These are phyloP conservation scores for Chrysogorgia sp. DNA, from an alignment of 92 coral and sea anemone species.

Conservation along the genomic window DNA sequence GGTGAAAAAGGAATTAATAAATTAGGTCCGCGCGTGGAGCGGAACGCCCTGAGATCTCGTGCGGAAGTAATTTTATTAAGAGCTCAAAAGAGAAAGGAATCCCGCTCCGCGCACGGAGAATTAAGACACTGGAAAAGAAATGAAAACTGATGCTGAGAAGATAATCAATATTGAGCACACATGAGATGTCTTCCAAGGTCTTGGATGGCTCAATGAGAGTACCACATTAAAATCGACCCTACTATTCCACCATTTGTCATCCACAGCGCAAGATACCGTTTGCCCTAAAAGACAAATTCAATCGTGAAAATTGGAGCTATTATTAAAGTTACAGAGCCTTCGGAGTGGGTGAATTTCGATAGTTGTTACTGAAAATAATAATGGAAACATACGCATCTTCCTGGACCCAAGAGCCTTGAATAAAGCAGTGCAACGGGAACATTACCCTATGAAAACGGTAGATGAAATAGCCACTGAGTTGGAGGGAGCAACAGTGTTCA, in stretches of 20 bases:
- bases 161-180: conserved; percentile 6
- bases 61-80: no score
- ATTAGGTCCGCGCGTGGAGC: no score
- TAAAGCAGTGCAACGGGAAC: conserved; percentile 25
- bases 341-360: conserved; percentile 51
- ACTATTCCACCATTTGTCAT: conserved; percentile 39
- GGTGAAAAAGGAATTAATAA: no score
- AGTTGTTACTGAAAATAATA: conserved; percentile 40
- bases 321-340: conserved; percentile 42
- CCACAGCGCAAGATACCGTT: conserved; percentile 48
- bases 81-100: no score
- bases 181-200: conserved; percentile 26
- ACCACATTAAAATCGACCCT: conserved; percentile 44
- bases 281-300: conserved; percentile 25
- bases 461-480: conserved; percentile 39
- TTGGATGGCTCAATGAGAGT: conserved; percentile 28
- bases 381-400: conserved; percentile 35
- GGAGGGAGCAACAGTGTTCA: conserved; percentile 26
- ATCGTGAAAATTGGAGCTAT: conserved; percentile 12
- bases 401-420: conserved; percentile 44
- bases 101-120: no score
- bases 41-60: no score
- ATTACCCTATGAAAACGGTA: no score
- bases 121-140: neutral
- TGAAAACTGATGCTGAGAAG: conserved; percentile 1